Percentiles rank a stretch among this genome's conserved stretches.
These are phyloP conservation scores for Phenganax stokvisi DNA, from an alignment of 92 coral and sea anemone species.

Conservation along the genomic window DNA sequence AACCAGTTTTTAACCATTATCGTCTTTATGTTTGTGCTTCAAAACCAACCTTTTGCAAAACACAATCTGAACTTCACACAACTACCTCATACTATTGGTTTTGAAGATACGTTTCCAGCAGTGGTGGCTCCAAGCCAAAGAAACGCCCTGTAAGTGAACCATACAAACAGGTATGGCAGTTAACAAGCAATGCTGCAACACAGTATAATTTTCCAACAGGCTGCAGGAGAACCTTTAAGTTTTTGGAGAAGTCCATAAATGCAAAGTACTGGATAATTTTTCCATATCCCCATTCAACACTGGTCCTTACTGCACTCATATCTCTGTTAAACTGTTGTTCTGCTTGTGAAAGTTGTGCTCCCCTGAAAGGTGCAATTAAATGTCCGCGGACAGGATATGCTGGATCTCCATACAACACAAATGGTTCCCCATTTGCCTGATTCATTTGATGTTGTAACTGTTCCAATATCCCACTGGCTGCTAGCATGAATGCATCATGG, in stretches of 20 bases:
- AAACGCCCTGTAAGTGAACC: conserved; percentile 42
- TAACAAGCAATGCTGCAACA: conserved; percentile 34
- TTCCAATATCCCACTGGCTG: not conserved
- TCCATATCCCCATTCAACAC: conserved; percentile 44
- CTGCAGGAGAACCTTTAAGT: conserved; percentile 39
- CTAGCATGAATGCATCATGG: conserved; percentile 16
- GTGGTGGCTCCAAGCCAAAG: conserved; percentile 29
- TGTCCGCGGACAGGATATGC: conserved; percentile 2
- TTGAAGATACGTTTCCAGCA: conserved; percentile 33
- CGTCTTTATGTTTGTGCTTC: not conserved
- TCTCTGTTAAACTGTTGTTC: conserved; percentile 33
- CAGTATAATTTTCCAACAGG: conserved; percentile 43
- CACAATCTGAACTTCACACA: not conserved
- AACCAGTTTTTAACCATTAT: not conserved
- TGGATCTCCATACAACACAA: conserved; percentile 2
- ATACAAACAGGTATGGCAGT: conserved; percentile 43
- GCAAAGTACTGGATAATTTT: conserved; percentile 27
- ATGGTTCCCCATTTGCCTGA: conserved; percentile 14
- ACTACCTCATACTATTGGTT: conserved; percentile 18
- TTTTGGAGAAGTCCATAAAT: conserved; percentile 28
- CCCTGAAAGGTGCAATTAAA: conserved; percentile 14
- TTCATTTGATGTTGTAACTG: conserved; percentile 7
- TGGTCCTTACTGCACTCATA: conserved; percentile 35
- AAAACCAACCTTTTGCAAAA: not conserved
- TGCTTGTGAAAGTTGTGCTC: conserved; percentile 33